These are phyloP conservation scores for Sakesphorus luctuosus DNA, from an alignment of 2,113 vertebrate species.

Conservation along the genomic window DNA sequence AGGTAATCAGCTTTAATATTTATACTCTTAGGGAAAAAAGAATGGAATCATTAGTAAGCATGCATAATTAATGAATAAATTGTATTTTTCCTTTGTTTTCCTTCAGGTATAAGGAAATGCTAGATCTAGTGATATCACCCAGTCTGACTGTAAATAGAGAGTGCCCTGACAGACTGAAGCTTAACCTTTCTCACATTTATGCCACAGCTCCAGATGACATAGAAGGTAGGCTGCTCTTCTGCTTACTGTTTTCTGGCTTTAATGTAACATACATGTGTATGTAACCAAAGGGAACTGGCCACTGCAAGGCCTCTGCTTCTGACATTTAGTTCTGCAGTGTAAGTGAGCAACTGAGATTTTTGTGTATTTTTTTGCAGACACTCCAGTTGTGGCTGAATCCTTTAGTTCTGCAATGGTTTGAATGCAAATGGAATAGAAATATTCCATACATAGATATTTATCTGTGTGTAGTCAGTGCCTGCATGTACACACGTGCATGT, in stretches of 20 bases:
- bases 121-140: conserved; percentile 84
- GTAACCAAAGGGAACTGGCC: not conserved
- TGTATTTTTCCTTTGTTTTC: conserved; percentile 76
- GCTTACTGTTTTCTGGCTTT: conserved; percentile 18
- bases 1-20: conserved; percentile 80
- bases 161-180: conserved; percentile 71
- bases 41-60: conserved; percentile 72
- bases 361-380: not conserved
- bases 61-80: conserved; percentile 79
- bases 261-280: not conserved
- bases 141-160: conserved; percentile 79
- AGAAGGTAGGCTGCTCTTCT: conserved; percentile 77
- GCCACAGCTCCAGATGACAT: conserved; percentile 74
- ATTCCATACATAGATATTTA: not conserved
- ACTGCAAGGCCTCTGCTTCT: not conserved
- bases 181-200: conserved; percentile 61
- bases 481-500: not conserved
- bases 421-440: not conserved
- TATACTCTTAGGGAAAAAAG: conserved; percentile 74
- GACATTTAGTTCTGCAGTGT: not conserved
- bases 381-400: not conserved
- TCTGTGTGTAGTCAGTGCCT: not conserved
- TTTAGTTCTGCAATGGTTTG: not conserved
- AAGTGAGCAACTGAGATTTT: not conserved
- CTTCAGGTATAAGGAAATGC: conserved; percentile 86